phyloP scores from a whole-genome alignment of 2,113 vertebrate species.

The Toxotes chatareus region DNA sequence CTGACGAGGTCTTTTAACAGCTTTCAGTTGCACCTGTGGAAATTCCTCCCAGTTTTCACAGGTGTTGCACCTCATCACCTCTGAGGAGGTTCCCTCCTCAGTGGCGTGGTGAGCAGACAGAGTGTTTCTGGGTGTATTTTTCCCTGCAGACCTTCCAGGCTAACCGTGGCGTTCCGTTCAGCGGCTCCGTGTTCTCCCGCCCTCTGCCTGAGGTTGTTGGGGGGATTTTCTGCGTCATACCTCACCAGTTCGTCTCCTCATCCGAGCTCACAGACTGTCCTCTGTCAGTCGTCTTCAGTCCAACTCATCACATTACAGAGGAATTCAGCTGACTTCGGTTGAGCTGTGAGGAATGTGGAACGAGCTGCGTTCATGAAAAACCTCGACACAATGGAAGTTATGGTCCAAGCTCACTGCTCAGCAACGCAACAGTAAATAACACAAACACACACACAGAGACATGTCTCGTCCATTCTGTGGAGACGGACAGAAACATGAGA shows the following conservation, averaged over 20 bases:
- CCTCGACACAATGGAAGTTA: background rate
- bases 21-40: too few relatives aligned
- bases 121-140: background rate
- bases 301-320: constrained; percentile 26
- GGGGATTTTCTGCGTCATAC: constrained; percentile 10
- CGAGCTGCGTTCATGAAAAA: background rate
- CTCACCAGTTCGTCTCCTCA: constrained; percentile 28
- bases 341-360: constrained; percentile 26
- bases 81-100: background rate
- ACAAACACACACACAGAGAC: background rate
- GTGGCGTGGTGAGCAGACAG: background rate
- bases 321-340: constrained; percentile 52
- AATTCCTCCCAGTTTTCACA: too few relatives aligned
- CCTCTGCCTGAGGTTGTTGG: too few relatives aligned
- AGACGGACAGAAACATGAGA: background rate
- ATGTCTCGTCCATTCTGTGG: background rate
- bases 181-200: background rate
- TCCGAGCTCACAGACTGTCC: constrained; percentile 19
- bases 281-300: constrained; percentile 33
- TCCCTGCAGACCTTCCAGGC: background rate
- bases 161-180: too few relatives aligned
- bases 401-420: background rate
- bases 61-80: background rate
- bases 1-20: background rate
- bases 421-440: constrained; percentile 1